phyloP scores from a whole-genome alignment of 2,797 vertebrate species.

The Petrocephalus schoutedeni region DNA sequence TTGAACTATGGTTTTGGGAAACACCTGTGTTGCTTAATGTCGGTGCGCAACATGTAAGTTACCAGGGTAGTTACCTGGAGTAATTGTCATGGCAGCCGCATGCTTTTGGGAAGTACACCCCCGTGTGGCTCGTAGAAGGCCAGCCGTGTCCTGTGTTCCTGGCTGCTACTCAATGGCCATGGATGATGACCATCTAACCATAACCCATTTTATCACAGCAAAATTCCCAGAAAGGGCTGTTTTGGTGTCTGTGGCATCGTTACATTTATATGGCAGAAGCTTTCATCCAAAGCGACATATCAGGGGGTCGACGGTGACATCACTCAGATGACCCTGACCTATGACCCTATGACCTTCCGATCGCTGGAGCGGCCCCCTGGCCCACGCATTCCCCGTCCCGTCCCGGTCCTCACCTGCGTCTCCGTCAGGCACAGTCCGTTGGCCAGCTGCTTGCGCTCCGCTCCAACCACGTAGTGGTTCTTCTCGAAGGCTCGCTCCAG shows the following conservation, averaged over 20 bases:
- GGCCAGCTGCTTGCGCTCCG: conserved; percentile 54
- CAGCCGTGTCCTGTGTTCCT: neutral
- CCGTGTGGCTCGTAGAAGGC: neutral
- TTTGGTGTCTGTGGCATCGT: neutral
- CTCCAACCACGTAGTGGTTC: conserved; percentile 57
- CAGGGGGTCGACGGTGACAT: neutral
- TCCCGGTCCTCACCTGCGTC: conserved; percentile 47
- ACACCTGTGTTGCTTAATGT: neutral
- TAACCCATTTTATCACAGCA: neutral
- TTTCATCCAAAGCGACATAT: neutral
- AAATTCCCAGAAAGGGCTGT: neutral
- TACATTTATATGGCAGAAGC: neutral
- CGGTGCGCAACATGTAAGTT: neutral
- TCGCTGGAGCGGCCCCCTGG: neutral
- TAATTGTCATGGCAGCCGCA: neutral
- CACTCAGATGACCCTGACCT: neutral
- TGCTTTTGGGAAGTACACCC: neutral
- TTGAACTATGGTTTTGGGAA: neutral
- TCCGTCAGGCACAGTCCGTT: conserved; percentile 53
- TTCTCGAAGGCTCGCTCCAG: conserved; percentile 53
- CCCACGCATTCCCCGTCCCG: neutral
- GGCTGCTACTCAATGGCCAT: neutral
- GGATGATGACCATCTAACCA: neutral
- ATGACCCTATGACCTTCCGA: neutral
- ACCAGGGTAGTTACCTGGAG: neutral